Percentiles rank a stretch among this genome's conserved stretches.
phyloP scores from a whole-genome alignment of 2,888 invertebrate genomes.

The Formica aserva region DNA sequence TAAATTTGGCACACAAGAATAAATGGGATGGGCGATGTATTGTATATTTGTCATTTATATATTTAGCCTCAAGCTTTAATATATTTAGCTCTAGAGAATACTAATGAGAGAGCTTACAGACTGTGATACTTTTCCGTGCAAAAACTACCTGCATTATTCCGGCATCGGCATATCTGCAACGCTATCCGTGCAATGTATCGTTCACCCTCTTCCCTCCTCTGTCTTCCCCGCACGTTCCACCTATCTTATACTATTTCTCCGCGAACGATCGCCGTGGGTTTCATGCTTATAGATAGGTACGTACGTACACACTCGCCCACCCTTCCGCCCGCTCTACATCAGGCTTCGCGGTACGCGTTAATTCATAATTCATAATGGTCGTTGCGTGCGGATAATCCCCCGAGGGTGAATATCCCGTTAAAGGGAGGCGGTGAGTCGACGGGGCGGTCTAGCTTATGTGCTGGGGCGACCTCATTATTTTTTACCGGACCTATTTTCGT shows the following conservation, averaged over 20 bases:
- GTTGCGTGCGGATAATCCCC: conserved; percentile 81
- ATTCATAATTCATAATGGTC: conserved; percentile 83
- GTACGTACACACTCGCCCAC: background rate
- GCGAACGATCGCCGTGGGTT: conserved; percentile 7
- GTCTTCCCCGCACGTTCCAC: background rate
- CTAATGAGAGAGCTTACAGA: background rate
- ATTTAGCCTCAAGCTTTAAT: background rate
- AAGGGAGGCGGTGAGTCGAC: conserved; percentile 38
- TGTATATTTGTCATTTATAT: conserved; percentile 1
- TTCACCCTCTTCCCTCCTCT: background rate
- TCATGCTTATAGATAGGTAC: conserved; percentile 1
- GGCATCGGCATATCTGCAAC: conserved; percentile 3
- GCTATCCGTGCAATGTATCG: conserved; percentile 28
- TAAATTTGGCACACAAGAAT: background rate
- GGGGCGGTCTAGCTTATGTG: conserved; percentile 43
- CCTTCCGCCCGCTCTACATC: conserved; percentile 30
- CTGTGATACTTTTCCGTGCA: background rate
- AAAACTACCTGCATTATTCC: background rate
- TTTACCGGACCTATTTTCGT: conserved; percentile 68
- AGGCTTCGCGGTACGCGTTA: conserved; percentile 72
- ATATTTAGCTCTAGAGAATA: background rate
- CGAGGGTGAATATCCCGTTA: conserved; percentile 62
- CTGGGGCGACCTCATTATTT: conserved; percentile 77
- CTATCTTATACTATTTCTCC: conserved; percentile 27
- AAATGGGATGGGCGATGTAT: background rate